A percentile compares a stretch with the other conserved stretches of the same genome.
These are phyloP conservation scores for Iselma pallidipennis DNA, from an alignment of 2,888 invertebrate species.

Conservation along the genomic window DNA sequence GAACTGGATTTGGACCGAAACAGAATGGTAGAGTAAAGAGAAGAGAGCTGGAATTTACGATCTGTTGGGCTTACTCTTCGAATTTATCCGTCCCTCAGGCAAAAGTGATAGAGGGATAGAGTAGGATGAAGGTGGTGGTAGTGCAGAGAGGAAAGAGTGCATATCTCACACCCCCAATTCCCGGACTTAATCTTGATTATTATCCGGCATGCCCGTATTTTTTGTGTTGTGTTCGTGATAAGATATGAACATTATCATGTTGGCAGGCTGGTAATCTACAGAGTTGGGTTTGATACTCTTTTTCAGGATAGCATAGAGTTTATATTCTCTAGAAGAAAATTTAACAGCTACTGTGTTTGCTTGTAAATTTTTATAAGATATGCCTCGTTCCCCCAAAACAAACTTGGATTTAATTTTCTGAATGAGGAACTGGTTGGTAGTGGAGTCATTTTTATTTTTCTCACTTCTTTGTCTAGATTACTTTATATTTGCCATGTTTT, in stretches of 20 bases:
- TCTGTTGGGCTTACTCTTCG: slow-evolving; percentile 48
- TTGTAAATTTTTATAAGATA: slow-evolving; percentile 16
- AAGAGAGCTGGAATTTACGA: slow-evolving; percentile 49
- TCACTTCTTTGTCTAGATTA: not conserved
- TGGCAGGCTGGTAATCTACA: slow-evolving; percentile 34
- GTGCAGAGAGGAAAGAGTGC: no score
- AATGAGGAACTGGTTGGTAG: not conserved
- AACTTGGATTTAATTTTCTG: not conserved
- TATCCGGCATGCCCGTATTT: slow-evolving; percentile 42
- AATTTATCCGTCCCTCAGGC: slow-evolving; percentile 46
- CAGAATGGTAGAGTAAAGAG: slow-evolving; percentile 25
- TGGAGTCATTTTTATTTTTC: not conserved
- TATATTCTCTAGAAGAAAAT: slow-evolving; percentile 17
- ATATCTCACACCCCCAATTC: slow-evolving; percentile 28
- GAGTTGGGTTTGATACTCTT: slow-evolving; percentile 15
- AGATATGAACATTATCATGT: slow-evolving; percentile 39
- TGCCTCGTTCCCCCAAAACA: not conserved
- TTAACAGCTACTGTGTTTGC: slow-evolving; percentile 23
- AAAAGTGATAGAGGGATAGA: not conserved
- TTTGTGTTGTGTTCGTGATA: slow-evolving; percentile 39
- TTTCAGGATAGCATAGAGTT: not conserved
- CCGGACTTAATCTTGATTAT: slow-evolving; percentile 53
- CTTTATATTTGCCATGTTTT: not conserved
- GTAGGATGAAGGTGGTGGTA: slow-evolving; percentile 30
- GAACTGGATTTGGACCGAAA: slow-evolving; percentile 48